Evolutionary conservation across 37 sponge, comb jelly and placozoan species (phyloP), one percentile per base, ranked within the genome.

Genomic region (Sycon ciliatum): DNA sequence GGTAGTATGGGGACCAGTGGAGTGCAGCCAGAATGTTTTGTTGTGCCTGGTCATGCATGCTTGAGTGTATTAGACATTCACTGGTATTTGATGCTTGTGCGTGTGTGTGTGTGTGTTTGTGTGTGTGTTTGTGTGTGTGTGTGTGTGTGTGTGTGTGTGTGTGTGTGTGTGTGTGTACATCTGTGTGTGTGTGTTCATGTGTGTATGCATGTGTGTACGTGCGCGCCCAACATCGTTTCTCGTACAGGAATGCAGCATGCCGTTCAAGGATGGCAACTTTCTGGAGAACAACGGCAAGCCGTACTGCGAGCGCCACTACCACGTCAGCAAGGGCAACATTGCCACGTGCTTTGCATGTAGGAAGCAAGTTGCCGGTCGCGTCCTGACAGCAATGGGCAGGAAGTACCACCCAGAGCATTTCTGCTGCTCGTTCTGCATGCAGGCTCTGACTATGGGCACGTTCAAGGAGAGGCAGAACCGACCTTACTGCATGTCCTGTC

Each of bases 391-490:
- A 30, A 86, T 92, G 87, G 82, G 90, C 28, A 89, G 80, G 79
- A 97, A 97, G 55, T 97, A 82, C 78, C 99, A 97, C 66, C 99
- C 99, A 0, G 99, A 97, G 39, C 99, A 97, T 81, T 97, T 97
- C 67, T 79, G 74, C 29, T 97, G 99, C 67, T 85, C 99, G 36
- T 97, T 97, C 81, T 97, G 99, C 67, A 74, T 89, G 54, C 86
- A 89, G 53, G 85, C 74, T 31, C 87, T 97, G 20, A 95, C 86
- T 74, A 85, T 86, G 76, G 90, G 99, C 31, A 97, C 93, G 34
- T 97, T 97, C 83, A 97, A 97, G 73, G 99, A 96, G 38, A 93
- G 86, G 62, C 79, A 83, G 33, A 76, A 80, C 57, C 88, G 88
- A 56, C 89, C 98, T 4, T 96, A 92, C 77, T 96, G 98, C 69